These are phyloP conservation scores for Hypselothyrea guttata DNA, from an alignment of 2,888 invertebrate species.

Conservation along the genomic window DNA sequence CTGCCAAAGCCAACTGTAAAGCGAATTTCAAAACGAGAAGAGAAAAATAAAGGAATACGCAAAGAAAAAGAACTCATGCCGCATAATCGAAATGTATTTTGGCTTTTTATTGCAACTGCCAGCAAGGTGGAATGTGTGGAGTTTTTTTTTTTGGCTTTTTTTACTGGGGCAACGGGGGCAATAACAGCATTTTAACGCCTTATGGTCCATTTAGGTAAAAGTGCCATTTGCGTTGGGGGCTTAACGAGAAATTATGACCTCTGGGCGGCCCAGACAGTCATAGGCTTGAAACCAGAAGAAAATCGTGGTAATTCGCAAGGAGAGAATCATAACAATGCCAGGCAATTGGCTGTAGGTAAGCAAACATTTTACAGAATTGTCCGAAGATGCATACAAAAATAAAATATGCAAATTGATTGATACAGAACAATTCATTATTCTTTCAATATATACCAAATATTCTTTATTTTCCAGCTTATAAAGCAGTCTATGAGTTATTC, in stretches of 20 bases:
- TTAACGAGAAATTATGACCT: conserved; percentile 80
- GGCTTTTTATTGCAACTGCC: conserved; percentile 63
- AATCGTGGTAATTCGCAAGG: conserved; percentile 26
- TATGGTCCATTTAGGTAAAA: conserved; percentile 80
- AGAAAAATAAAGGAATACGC: conserved; percentile 16
- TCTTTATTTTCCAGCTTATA: no score
- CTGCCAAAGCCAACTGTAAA: conserved; percentile 42
- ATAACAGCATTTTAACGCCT: conserved; percentile 78
- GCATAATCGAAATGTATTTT: conserved; percentile 75
- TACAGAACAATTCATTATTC: no score
- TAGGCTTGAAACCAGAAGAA: conserved; percentile 28
- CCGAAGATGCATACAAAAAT: no score
- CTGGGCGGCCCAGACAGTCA: conserved; percentile 39
- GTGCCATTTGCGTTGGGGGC: conserved; percentile 78
- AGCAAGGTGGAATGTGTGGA: conserved; percentile 9
- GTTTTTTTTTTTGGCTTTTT: conserved; percentile 1
- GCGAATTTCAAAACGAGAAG: conserved; percentile 45
- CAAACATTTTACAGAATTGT: neutral
- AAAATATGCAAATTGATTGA: no score
- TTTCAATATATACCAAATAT: no score
- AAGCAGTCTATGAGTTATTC: no score
- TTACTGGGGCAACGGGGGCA: conserved; percentile 21
- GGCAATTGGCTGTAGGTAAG: neutral
- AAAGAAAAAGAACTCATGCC: conserved; percentile 31
- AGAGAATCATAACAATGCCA: conserved; percentile 2